phyloP scores from a whole-genome alignment of 2,113 vertebrate genomes.

The Engraulis encrasicolus region DNA sequence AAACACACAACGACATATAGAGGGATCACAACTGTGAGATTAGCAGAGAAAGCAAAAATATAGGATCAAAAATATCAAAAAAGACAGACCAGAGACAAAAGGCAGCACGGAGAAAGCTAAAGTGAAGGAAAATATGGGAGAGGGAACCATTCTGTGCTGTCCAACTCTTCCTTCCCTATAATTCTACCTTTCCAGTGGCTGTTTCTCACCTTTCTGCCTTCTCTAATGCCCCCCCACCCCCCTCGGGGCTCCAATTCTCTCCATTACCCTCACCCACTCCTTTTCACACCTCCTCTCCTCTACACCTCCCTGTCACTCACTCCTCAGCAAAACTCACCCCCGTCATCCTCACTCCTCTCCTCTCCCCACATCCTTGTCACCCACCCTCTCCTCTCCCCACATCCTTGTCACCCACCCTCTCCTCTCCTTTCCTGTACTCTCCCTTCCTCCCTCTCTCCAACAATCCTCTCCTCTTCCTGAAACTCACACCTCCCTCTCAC shows the following conservation, averaged over 20 bases:
- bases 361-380: no score
- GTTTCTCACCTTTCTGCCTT: neutral
- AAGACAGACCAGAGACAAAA: neutral
- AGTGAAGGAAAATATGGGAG: no score
- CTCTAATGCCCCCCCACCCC: neutral
- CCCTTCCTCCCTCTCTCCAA: neutral
- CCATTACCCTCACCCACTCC: constrained; percentile 3
- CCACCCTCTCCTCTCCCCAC: no score
- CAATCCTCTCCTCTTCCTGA: no score
- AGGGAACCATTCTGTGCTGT: neutral
- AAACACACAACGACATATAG: neutral
- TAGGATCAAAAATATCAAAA: neutral
- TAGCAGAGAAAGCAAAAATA: neutral
- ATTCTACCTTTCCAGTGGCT: neutral
- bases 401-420: constrained; percentile 11
- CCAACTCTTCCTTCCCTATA: neutral
- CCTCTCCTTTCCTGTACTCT: constrained; percentile 17
- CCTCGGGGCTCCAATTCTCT: neutral
- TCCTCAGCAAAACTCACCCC: neutral
- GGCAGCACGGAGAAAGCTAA: no score
- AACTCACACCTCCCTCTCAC: no score
- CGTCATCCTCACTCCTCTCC: no score
- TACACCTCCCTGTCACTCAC: neutral
- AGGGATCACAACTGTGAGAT: no score
- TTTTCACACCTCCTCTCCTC: neutral